Evolutionary conservation across 2,113 vertebrate genomes (phyloP), one percentile per base, ranked within the genome.

Genomic region (Zosterops borbonicus): DNA sequence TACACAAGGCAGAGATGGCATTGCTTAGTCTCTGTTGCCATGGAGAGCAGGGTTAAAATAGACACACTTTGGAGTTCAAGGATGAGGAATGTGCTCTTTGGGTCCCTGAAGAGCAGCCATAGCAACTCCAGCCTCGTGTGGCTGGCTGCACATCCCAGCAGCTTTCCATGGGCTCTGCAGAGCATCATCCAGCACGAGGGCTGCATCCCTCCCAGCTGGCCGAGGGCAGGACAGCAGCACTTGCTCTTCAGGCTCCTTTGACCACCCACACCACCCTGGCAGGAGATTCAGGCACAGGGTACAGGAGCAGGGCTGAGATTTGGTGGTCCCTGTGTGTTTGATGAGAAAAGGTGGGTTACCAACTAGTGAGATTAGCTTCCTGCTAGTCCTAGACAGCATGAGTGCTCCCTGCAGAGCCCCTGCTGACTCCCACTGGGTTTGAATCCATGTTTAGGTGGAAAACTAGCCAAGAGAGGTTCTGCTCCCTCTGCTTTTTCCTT

Each of bases 161-260:
- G 68, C 55, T 9, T 3, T 9, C 60, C 6, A 0, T 6, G 4
- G 1, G 69, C 52, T 42, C 52, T 60, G 84, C 44, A 71, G 69
- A 63, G 31, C 12, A 14, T 11, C 23, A 2, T 3, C 65, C 5
- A 0, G 0, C 42, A 17, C 9, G 2, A 12, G 47, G 46, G 59
- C 63, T 22, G 49, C 35, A 14, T n/a, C 79, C 28, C 23, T 50
- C 27, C 37, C 83, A 44, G 41, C 23, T 21, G 35, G 11, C 42
- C 58, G 22, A 1, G 0, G 0, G 10, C 37, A 33, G 33, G 50
- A 21, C 35, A 18, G 0, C 1, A 42, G 24, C 16, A 20, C 20
- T 14, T 29, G 33, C 44, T 67, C 5, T 49, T 39, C 5, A 9
- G 0, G 0, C 39, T 74, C n/a, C 9, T 80, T n/a, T 70, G 68